Percentiles rank a stretch among this genome's conserved stretches.
Conservation (phyloP, 1,140 invertebrate species). For the Limonius californicus region DNA sequence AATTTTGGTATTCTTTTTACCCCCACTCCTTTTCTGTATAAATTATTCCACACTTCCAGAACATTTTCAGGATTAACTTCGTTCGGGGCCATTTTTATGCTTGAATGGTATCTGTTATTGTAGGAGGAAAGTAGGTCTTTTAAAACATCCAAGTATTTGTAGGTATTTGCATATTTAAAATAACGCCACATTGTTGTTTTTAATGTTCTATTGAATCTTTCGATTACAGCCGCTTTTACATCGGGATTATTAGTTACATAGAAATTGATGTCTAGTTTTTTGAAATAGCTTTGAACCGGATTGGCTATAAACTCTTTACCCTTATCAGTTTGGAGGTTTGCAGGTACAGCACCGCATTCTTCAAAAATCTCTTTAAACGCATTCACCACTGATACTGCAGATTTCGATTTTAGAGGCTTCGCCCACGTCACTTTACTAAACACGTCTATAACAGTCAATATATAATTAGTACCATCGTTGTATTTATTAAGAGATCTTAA, state of each 20-base stretch:
- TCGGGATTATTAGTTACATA: constrained; percentile 44
- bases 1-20: constrained; percentile 9
- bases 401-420: constrained; percentile 48
- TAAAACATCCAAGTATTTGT: constrained; percentile 43
- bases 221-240: constrained; percentile 46
- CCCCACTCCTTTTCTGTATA: constrained; percentile 25
- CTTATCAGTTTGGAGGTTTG: constrained; percentile 45
- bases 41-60: constrained; percentile 38
- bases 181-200: constrained; percentile 47
- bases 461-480: constrained; percentile 47
- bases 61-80: constrained; percentile 38
- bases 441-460: constrained; percentile 49
- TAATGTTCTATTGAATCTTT: constrained; percentile 48
- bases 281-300: constrained; percentile 31
- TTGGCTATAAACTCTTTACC: constrained; percentile 36
- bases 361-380: constrained; percentile 29
- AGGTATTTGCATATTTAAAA: constrained; percentile 44
- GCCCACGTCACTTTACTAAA: constrained; percentile 49
- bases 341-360: constrained; percentile 33
- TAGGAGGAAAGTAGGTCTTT: constrained; percentile 42
- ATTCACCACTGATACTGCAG: constrained; percentile 31
- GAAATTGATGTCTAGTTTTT: constrained; percentile 38
- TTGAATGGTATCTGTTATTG: constrained; percentile 39
- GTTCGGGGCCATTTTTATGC: constrained; percentile 39
- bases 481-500: constrained; percentile 36